These are phyloP conservation scores for Heterodera carotae DNA, from an alignment of 1,140 invertebrate species.

Conservation along the genomic window DNA sequence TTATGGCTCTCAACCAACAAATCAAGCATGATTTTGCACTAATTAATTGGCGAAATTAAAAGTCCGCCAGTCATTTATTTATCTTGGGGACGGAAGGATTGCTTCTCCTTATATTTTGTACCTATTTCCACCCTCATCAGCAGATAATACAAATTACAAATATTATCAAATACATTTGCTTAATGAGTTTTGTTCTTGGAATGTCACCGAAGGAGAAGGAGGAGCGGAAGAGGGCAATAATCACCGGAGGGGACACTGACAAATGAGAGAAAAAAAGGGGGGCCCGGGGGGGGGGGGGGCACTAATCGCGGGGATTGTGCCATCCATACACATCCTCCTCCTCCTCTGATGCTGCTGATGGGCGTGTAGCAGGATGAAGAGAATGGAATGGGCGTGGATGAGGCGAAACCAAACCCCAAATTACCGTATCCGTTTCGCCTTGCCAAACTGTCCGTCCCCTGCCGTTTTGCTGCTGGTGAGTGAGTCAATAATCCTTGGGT, in stretches of 20 bases:
- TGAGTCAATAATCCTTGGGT: background rate
- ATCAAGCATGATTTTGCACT: background rate
- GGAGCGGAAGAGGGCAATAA: background rate
- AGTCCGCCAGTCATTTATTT: no score
- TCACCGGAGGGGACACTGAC: background rate
- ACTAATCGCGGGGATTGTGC: background rate
- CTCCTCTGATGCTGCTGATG: no score
- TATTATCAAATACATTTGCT: conserved; percentile 5
- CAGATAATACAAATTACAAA: no score
- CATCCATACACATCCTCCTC: no score
- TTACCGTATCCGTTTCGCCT: background rate
- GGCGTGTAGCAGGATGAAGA: background rate
- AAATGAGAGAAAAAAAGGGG: no score
- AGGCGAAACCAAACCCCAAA: background rate
- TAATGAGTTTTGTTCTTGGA: background rate
- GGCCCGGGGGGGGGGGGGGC: no score
- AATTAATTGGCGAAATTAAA: conserved; percentile 15
- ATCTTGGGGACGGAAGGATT: background rate
- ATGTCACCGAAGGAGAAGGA: background rate
- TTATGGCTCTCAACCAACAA: background rate
- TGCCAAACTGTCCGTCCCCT: background rate
- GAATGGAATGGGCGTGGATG: no score
- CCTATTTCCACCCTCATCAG: background rate
- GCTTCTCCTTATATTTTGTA: background rate
- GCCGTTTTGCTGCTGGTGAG: background rate